A percentile compares a stretch with the other conserved stretches of the same genome.
phyloP scores from a whole-genome alignment of 53 echinoderm and acorn worm genomes.

The Actinopyga echinites region DNA sequence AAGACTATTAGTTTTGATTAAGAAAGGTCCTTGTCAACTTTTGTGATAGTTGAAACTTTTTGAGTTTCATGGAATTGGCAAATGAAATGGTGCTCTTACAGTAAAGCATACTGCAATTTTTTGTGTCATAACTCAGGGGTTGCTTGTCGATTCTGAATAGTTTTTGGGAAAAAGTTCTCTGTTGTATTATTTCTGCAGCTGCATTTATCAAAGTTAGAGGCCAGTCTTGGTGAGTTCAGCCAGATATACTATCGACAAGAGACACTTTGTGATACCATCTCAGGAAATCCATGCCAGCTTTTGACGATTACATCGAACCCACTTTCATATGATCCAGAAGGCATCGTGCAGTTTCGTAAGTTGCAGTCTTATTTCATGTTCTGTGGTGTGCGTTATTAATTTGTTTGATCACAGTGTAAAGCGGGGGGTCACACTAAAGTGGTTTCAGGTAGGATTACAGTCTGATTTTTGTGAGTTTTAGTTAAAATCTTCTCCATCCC shows the following conservation, averaged over 20 bases:
- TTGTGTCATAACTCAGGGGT: too few species aligned
- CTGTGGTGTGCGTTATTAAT: background rate
- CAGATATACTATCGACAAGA: conserved; percentile 78
- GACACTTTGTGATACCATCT: conserved; percentile 67
- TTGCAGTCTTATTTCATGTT: conserved; percentile 1
- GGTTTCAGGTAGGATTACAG: too few species aligned
- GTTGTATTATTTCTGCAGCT: conserved; percentile 43
- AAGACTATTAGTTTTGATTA: too few species aligned
- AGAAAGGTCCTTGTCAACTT: too few species aligned
- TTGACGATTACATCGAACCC: conserved; percentile 89
- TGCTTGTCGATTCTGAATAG: background rate
- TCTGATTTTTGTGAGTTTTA: too few species aligned
- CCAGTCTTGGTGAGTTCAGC: conserved; percentile 79
- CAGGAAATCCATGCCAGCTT: conserved; percentile 78
- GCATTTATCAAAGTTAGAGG: conserved; percentile 78
- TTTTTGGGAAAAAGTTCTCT: background rate
- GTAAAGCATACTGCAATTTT: too few species aligned
- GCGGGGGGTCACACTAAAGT: too few species aligned
- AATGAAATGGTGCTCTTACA: too few species aligned
- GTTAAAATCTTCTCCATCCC: too few species aligned
- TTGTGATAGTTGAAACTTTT: too few species aligned
- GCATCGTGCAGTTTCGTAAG: conserved; percentile 89
- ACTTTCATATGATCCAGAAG: conserved; percentile 68
- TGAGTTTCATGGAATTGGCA: too few species aligned
- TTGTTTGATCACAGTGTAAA: too few species aligned